Conservation (phyloP, 2,888 invertebrate species). For the Drosophila putrida region DNA sequence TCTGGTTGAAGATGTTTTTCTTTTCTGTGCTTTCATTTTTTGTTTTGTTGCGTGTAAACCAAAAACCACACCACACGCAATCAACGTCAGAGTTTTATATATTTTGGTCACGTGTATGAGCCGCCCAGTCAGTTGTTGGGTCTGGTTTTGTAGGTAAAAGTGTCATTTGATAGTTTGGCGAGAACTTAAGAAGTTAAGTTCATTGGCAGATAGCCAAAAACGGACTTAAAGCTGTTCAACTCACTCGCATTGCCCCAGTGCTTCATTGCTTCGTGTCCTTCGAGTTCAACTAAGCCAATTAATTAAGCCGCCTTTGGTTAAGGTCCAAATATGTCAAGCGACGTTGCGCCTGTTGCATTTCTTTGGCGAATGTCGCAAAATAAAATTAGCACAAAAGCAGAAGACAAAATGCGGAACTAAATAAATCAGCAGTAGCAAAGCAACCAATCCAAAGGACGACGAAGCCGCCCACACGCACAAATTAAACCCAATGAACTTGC, state of each 20-base stretch:
- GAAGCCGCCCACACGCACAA: constrained; percentile 57
- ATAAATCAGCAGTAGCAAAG: constrained; percentile 59
- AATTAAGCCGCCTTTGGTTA: constrained; percentile 65
- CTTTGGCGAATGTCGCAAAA: constrained; percentile 43
- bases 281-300: constrained; percentile 73
- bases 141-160: constrained; percentile 55
- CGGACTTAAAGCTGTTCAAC: constrained; percentile 54
- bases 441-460: constrained; percentile 3
- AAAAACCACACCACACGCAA: constrained; percentile 68
- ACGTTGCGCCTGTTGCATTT: constrained; percentile 75
- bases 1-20: constrained; percentile 40
- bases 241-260: background rate
- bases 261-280: constrained; percentile 34
- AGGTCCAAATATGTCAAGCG: constrained; percentile 73
- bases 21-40: background rate
- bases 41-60: constrained; percentile 30
- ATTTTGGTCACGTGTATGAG: constrained; percentile 72
- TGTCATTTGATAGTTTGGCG: constrained; percentile 71
- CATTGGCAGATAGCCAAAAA: constrained; percentile 30
- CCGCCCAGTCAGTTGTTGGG: constrained; percentile 11
- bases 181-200: constrained; percentile 41
- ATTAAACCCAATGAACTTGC: constrained; percentile 80
- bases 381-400: constrained; percentile 55
- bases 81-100: constrained; percentile 72
- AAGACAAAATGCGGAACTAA: constrained; percentile 74